phyloP scores from a whole-genome alignment of 92 coral and sea anemone genomes.

The Zoanthus gigantus region DNA sequence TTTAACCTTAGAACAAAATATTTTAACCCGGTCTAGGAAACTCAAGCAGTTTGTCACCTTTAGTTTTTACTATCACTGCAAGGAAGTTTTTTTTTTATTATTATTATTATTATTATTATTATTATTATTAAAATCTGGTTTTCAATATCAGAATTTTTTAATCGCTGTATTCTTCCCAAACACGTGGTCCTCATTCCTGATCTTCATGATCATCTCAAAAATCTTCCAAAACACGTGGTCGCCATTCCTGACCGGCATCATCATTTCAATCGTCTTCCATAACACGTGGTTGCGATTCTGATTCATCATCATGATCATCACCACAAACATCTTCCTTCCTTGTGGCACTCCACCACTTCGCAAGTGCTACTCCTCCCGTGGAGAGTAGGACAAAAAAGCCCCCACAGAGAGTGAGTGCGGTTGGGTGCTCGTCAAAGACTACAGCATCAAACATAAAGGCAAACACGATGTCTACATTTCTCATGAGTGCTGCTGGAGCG shows the following conservation, averaged over 20 bases:
- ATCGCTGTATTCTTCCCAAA: background rate
- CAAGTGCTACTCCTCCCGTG: slow-evolving; percentile 75
- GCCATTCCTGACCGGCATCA: background rate
- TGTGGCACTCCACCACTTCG: slow-evolving; percentile 70
- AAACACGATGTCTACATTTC: slow-evolving; percentile 81
- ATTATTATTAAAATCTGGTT: too few species aligned
- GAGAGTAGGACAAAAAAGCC: slow-evolving; percentile 73
- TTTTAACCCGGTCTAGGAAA: too few species aligned
- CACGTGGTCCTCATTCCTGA: background rate
- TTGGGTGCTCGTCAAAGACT: slow-evolving; percentile 71
- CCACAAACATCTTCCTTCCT: background rate
- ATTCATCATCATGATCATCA: background rate
- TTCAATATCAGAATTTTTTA: too few species aligned
- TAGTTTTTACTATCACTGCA: too few species aligned
- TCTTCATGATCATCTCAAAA: background rate
- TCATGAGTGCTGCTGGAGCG: slow-evolving; percentile 92
- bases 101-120: too few species aligned
- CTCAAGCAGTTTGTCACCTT: too few species aligned
- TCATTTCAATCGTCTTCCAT: background rate
- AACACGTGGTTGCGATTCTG: background rate
- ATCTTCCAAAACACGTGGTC: background rate
- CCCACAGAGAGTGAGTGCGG: slow-evolving; percentile 69
- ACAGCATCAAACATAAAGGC: slow-evolving; percentile 81
- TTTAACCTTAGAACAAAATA: too few species aligned
- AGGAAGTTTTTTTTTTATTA: too few species aligned